Evolutionary conservation across 2,888 invertebrate genomes (phyloP).

Genomic region (Polydrusus tereticollis): DNA sequence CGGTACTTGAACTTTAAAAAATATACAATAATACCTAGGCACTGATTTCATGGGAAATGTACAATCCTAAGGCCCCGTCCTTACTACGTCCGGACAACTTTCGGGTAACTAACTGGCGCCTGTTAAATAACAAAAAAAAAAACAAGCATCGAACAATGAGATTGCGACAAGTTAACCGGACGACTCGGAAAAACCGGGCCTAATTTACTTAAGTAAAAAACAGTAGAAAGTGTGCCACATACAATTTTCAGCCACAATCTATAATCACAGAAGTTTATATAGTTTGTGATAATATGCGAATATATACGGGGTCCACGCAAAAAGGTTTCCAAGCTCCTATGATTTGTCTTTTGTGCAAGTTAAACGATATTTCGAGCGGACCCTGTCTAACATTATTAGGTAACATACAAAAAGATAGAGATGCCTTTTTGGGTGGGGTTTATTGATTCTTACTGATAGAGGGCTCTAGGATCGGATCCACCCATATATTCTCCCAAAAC

Average conservation of each 20-base stretch:
- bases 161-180: neutral
- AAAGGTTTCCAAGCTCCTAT: neutral
- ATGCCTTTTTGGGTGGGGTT: neutral
- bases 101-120: slow-evolving; percentile 25
- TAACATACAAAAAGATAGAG: slow-evolving; percentile 7
- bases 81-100: slow-evolving; percentile 3
- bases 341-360: slow-evolving; percentile 4
- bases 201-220: slow-evolving; percentile 56
- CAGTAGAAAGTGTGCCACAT: slow-evolving; percentile 58
- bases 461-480: no score
- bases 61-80: slow-evolving; percentile 44
- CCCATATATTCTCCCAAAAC: neutral
- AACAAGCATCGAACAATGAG: slow-evolving; percentile 11
- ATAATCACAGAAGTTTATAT: slow-evolving; percentile 64
- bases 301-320: slow-evolving; percentile 21
- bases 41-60: slow-evolving; percentile 62
- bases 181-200: neutral
- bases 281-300: slow-evolving; percentile 52
- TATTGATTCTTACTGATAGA: neutral
- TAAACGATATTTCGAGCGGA: neutral
- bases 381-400: slow-evolving; percentile 1
- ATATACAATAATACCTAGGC: slow-evolving; percentile 66
- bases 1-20: slow-evolving; percentile 64
- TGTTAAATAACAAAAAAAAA: no score
- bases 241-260: slow-evolving; percentile 62